Percentiles rank a stretch among this genome's conserved stretches.
Evolutionary conservation across 2,888 invertebrate genomes (phyloP).

Genomic region (Brenthis ino): DNA sequence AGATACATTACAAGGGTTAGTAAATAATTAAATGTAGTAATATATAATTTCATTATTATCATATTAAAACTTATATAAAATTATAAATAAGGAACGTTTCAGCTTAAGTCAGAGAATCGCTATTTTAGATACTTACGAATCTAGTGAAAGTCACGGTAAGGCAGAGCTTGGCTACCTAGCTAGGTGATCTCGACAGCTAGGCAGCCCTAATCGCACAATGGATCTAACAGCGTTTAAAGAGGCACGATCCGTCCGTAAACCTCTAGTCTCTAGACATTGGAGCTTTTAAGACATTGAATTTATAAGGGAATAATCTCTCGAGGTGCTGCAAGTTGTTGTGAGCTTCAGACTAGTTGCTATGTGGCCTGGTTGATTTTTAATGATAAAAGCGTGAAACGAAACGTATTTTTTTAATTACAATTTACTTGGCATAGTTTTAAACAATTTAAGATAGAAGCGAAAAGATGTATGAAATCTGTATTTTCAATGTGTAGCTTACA

Average conservation of each 20-base stretch:
- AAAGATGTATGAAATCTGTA: too few relatives aligned
- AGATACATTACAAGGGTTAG: too few relatives aligned
- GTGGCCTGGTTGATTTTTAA: too few relatives aligned
- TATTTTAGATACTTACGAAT: slow-evolving; percentile 8
- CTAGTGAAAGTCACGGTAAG: slow-evolving; percentile 16
- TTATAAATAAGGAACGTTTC: neutral
- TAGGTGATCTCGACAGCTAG: slow-evolving; percentile 17
- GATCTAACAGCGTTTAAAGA: slow-evolving; percentile 48
- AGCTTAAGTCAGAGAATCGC: neutral
- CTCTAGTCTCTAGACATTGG: slow-evolving; percentile 44
- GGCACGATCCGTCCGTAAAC: slow-evolving; percentile 56
- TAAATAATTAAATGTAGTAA: too few relatives aligned
- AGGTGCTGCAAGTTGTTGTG: neutral
- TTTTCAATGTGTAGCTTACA: too few relatives aligned
- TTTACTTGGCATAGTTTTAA: too few relatives aligned
- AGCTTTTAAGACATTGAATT: slow-evolving; percentile 32
- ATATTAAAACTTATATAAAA: too few relatives aligned
- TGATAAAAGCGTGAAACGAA: too few relatives aligned
- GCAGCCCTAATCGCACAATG: slow-evolving; percentile 55
- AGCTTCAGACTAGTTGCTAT: neutral
- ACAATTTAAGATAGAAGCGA: too few relatives aligned
- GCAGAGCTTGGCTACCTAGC: neutral
- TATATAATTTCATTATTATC: too few relatives aligned
- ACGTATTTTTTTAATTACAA: too few relatives aligned
- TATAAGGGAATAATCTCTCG: slow-evolving; percentile 17